Base-by-base conservation (phyloP, 2,797 vertebrate species). In the Cichlasoma orientale region DNA sequence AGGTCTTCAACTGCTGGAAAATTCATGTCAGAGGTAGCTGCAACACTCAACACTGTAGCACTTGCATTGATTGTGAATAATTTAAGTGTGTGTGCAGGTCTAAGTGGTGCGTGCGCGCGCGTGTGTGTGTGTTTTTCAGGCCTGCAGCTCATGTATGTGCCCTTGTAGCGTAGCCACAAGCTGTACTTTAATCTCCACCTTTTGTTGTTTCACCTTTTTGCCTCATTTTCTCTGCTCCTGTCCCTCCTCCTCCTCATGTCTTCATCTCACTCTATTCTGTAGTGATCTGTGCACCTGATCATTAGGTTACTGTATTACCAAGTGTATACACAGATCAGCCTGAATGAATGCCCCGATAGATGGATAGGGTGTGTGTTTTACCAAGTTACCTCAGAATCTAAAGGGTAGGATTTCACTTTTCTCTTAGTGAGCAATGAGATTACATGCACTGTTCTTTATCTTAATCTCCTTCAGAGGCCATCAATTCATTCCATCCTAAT, bases 381-480 rank as follows among this genome's bases (percentile, higher is more conserved):
- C 79, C 21, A 81, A 82, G 87, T 92, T 90, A 89, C 87, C 79
- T 58, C 78, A 16, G 36, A 89, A 88, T 90, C 80, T 77, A 90
- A 92, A 91, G 87, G 83, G 61, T 86, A 38, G 83, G 79, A 77
- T 91, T 86, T 83, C 88, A 86, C 88, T 87, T 89, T 90, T 89
- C 90, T 92, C 85, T 93, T 87, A 86, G 86, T 92, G 92, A 92
- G 91, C 92, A 93, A 93, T 90, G 92, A 90, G 89, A 93, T 94
- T 94, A 94, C 89, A 79, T 82, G 83, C 78, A 77, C 89, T 89
- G 86, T 90, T 90, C 89, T 94, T 91, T 92, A 91, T 94, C 92
- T 94, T 94, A 93, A 94, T 94, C 93, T 94, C 88, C 82, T 84
- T 91, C 92, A 83, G 90, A 89, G 91, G 74, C 89, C 92, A 89